A percentile compares a stretch with the other conserved stretches of the same genome.
These are phyloP conservation scores for Heteromyza rotundicornis DNA, from an alignment of 2,888 invertebrate species.

Conservation along the genomic window DNA sequence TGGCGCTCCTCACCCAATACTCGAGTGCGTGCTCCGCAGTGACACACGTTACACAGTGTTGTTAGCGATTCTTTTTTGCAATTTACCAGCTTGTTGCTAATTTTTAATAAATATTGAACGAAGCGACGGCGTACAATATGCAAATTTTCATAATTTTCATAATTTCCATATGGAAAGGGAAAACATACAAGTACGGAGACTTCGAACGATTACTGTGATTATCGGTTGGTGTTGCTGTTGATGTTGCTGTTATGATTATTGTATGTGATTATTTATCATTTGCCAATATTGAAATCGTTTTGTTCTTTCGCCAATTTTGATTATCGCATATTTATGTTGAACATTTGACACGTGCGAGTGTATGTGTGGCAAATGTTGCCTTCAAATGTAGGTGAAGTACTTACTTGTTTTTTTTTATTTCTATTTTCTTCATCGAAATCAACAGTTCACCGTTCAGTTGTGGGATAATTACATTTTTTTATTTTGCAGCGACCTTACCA, in stretches of 20 bases:
- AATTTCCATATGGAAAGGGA: constrained; percentile 27
- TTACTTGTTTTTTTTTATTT: not conserved
- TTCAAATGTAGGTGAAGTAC: not conserved
- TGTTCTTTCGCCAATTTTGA: not conserved
- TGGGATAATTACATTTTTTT: constrained; percentile 14
- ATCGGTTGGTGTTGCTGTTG: constrained; percentile 37
- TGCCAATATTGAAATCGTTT: not conserved
- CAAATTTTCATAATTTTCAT: constrained; percentile 42
- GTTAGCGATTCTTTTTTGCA: constrained; percentile 25
- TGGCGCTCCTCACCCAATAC: too few species aligned
- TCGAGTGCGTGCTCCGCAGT: not conserved
- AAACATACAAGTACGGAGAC: constrained; percentile 43
- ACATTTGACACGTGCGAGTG: constrained; percentile 35
- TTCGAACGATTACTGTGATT: constrained; percentile 47
- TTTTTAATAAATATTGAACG: constrained; percentile 49
- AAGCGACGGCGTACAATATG: constrained; percentile 33
- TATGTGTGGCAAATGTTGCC: constrained; percentile 4
- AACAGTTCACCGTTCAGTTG: constrained; percentile 6
- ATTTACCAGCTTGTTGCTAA: constrained; percentile 47
- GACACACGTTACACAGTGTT: constrained; percentile 14
- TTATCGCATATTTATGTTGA: constrained; percentile 32
- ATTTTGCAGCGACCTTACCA: too few species aligned
- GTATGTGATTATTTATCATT: constrained; percentile 16
- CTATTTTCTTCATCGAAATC: not conserved
- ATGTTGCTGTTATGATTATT: constrained; percentile 19